A percentile compares a stretch with the other conserved stretches of the same genome.
Conservation (phyloP, 2,888 invertebrate species). For the Eurytoma californica region DNA sequence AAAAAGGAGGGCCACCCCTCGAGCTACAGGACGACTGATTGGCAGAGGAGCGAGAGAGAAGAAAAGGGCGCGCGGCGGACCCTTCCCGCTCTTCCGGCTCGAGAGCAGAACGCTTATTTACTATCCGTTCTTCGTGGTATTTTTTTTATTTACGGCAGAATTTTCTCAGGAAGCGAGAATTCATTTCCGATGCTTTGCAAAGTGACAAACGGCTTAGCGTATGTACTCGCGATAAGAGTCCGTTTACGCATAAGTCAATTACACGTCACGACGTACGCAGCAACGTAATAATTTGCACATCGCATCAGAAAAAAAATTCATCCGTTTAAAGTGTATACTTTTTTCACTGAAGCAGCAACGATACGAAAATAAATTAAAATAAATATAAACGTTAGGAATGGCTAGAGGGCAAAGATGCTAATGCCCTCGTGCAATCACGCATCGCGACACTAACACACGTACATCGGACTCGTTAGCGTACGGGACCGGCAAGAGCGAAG, state of each 20-base stretch:
- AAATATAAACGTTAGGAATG: not conserved
- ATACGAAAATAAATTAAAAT: not conserved
- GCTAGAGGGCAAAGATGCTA: conserved; percentile 5
- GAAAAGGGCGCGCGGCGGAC: not conserved
- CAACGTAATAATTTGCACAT: no score
- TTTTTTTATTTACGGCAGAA: not conserved
- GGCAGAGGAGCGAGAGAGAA: conserved; percentile 20
- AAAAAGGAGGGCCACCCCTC: not conserved
- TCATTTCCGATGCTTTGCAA: conserved; percentile 16
- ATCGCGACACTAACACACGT: not conserved
- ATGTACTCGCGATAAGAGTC: not conserved
- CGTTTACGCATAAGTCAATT: no score
- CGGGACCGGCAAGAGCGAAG: not conserved
- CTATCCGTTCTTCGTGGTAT: not conserved
- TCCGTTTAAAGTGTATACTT: no score
- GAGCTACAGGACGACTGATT: conserved; percentile 45
- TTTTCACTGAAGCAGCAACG: no score
- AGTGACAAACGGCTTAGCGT: not conserved
- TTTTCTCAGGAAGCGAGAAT: conserved; percentile 23
- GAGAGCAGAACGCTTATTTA: conserved; percentile 37
- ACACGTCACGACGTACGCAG: no score
- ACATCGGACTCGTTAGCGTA: conserved; percentile 5
- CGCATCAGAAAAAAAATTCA: no score
- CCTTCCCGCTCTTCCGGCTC: not conserved
- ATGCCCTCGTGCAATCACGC: not conserved